phyloP scores from a whole-genome alignment of 2,888 invertebrate species.

The Nemurella pictetii region DNA sequence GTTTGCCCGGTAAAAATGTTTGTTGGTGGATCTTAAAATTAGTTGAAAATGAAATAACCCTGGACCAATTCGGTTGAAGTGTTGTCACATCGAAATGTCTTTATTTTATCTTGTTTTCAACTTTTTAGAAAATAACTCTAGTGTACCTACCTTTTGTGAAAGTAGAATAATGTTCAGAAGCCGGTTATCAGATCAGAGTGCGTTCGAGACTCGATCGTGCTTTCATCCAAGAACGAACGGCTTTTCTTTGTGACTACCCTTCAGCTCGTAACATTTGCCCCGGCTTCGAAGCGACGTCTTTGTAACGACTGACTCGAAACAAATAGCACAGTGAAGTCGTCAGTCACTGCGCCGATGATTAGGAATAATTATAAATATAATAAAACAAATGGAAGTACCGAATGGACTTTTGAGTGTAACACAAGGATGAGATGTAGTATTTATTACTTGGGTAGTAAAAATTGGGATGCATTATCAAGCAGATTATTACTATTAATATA shows the following conservation, averaged over 20 bases:
- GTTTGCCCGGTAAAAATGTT: constrained; percentile 28
- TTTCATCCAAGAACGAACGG: not conserved
- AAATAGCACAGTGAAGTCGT: constrained; percentile 22
- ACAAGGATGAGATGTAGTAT: constrained; percentile 42
- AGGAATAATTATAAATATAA: constrained; percentile 28
- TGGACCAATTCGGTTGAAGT: constrained; percentile 38
- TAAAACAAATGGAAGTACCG: not conserved
- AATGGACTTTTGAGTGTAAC: constrained; percentile 39
- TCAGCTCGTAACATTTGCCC: constrained; percentile 33
- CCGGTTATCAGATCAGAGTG: not conserved
- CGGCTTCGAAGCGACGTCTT: constrained; percentile 20
- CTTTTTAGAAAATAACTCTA: too few relatives aligned
- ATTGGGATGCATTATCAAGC: constrained; percentile 32
- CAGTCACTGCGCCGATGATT: constrained; percentile 28
- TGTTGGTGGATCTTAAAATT: constrained; percentile 27
- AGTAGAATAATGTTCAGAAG: not conserved
- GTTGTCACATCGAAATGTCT: constrained; percentile 30
- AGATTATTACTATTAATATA: constrained; percentile 40
- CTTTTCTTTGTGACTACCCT: not conserved
- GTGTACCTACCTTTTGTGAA: too few relatives aligned
- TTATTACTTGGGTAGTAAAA: constrained; percentile 45
- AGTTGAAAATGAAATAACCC: constrained; percentile 30
- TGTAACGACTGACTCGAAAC: not conserved
- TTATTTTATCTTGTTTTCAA: not conserved
- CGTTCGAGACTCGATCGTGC: not conserved